Conservation (phyloP, 2,113 vertebrate genomes). For the Psammodynastes pulverulentus region DNA sequence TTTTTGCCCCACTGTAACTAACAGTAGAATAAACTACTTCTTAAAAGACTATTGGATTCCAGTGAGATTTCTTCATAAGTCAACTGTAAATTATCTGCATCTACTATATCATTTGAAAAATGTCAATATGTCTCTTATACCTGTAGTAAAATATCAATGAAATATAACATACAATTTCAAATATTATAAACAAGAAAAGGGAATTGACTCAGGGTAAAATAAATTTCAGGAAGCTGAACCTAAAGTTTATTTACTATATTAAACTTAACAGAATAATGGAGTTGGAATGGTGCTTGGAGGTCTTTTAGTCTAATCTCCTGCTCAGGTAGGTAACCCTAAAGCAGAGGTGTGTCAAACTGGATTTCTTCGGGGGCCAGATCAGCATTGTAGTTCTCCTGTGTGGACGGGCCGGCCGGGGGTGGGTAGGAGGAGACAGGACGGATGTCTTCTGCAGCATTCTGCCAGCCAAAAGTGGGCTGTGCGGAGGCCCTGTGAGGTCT, state of each 20-base stretch:
- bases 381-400: too few relatives aligned
- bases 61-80: background rate
- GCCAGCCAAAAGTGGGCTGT: too few relatives aligned
- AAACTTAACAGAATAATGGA: background rate
- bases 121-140: background rate
- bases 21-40: background rate
- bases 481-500: too few relatives aligned
- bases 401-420: too few relatives aligned
- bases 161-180: background rate
- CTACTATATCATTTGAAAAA: background rate
- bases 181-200: background rate
- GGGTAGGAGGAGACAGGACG: too few relatives aligned
- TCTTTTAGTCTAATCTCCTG: background rate
- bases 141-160: background rate
- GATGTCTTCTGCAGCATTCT: too few relatives aligned
- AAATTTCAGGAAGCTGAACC: background rate
- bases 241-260: background rate
- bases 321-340: background rate
- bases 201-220: background rate
- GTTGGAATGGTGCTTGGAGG: background rate
- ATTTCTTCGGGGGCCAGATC: too few relatives aligned
- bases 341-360: too few relatives aligned
- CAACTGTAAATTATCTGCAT: background rate
- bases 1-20: too few relatives aligned
- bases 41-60: background rate